These are phyloP conservation scores for Saturnia pavonia DNA, from an alignment of 2,888 invertebrate genomes.

Conservation along the genomic window DNA sequence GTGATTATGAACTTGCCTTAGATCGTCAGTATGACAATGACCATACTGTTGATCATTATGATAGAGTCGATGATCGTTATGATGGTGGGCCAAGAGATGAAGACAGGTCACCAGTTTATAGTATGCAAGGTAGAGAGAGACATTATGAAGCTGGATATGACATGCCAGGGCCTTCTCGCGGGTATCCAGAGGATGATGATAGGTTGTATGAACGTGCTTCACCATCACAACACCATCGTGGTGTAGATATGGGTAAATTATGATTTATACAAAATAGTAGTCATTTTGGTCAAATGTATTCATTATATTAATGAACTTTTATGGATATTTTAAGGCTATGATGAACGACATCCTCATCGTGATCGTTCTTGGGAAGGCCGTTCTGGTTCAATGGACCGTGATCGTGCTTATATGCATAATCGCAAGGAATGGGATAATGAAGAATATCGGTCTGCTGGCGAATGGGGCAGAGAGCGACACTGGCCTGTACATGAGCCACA, in stretches of 20 bases:
- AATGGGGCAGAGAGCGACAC: slow-evolving; percentile 75
- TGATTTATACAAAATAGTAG: slow-evolving; percentile 19
- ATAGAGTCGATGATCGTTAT: slow-evolving; percentile 71
- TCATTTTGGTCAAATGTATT: slow-evolving; percentile 6
- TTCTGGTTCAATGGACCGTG: slow-evolving; percentile 72
- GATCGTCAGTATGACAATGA: slow-evolving; percentile 75
- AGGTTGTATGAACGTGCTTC: slow-evolving; percentile 71
- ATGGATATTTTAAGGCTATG: slow-evolving; percentile 57
- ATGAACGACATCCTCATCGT: slow-evolving; percentile 75
- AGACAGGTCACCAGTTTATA: slow-evolving; percentile 72
- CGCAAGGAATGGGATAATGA: slow-evolving; percentile 79
- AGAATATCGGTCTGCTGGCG: slow-evolving; percentile 79
- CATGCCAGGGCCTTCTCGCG: slow-evolving; percentile 71
- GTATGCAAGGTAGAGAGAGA: slow-evolving; percentile 65
- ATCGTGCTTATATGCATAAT: slow-evolving; percentile 72
- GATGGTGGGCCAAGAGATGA: slow-evolving; percentile 71
- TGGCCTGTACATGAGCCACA: slow-evolving; percentile 76
- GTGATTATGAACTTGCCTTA: slow-evolving; percentile 71
- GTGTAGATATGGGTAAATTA: slow-evolving; percentile 67
- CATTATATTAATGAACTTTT: slow-evolving; percentile 34
- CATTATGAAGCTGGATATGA: slow-evolving; percentile 76
- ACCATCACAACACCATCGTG: slow-evolving; percentile 51
- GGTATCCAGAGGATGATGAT: slow-evolving; percentile 79
- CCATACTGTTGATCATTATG: slow-evolving; percentile 77
- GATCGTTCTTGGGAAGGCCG: slow-evolving; percentile 82